Evolutionary conservation across 2,888 invertebrate species (phyloP).

Genomic region (Polyommatus iphigenia): DNA sequence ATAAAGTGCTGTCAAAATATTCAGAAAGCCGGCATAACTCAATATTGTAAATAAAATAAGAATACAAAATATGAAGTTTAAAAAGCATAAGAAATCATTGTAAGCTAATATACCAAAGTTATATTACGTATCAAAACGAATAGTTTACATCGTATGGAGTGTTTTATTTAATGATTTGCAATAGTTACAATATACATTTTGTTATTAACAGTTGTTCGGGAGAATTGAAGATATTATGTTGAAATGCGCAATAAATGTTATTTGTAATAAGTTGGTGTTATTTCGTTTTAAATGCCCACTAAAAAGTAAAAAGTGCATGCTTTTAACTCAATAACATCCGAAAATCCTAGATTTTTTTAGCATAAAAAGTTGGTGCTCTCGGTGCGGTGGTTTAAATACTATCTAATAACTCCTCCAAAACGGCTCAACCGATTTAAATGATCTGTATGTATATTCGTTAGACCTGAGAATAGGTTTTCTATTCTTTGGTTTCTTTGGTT

Average conservation of each 20-base stretch:
- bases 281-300: conserved; percentile 26
- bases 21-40: neutral
- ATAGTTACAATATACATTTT: conserved; percentile 31
- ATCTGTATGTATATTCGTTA: too few relatives aligned
- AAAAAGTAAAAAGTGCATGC: neutral
- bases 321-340: neutral
- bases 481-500: too few relatives aligned
- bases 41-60: conserved; percentile 6
- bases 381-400: too few relatives aligned
- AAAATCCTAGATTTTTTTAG: too few relatives aligned
- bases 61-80: conserved; percentile 29
- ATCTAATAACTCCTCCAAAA: too few relatives aligned
- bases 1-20: neutral
- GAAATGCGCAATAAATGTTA: conserved; percentile 41
- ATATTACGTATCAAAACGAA: conserved; percentile 16
- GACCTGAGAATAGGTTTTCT: too few relatives aligned
- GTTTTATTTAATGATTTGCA: conserved; percentile 28
- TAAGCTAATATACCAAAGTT: conserved; percentile 21
- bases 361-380: too few relatives aligned
- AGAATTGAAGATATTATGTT: conserved; percentile 39
- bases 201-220: conserved; percentile 27
- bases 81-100: conserved; percentile 12
- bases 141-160: neutral
- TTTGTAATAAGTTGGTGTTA: conserved; percentile 37
- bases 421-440: too few relatives aligned